Evolutionary conservation across 2,113 vertebrate genomes (phyloP), one percentile per base, ranked within the genome.

Genomic region (Sterna hirundo): DNA sequence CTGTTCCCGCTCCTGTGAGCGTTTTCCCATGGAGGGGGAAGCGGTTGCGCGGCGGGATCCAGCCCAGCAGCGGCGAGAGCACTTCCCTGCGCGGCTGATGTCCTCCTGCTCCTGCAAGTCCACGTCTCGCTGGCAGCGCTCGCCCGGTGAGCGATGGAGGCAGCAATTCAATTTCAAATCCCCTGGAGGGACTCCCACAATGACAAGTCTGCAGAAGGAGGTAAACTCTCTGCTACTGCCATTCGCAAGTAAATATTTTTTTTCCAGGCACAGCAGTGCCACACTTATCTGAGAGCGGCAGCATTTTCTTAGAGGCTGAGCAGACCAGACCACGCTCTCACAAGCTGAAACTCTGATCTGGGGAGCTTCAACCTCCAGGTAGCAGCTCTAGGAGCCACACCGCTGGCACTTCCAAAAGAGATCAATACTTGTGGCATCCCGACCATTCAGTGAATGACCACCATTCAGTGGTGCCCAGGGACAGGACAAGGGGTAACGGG

Each of bases 1-100:
- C 66, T 5, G 27, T 9, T 14, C 51, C 51, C 0, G 3, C 6
- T 1, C 1, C 30, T 6, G 49, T 20, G 3, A 38, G 34, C 1
- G n/a, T 27, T 71, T n/a, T 32, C 19, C 14, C 80, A 1, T 0
- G 44, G 32, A 16, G 23, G 15, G 36, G 72, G 40, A 83, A 79
- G 34, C 0, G 5, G 25, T 62, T 52, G 36, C 3, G 8, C 10
- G 27, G 15, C 0, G 0, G 66, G 51, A 54, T 22, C 40, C 83
- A 52, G 46, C 26, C 49, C 60, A 25, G 62, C 51, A 55, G 55
- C 2, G 2, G 21, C 0, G 2, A 40, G 65, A 32, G 52, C 51
- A 4, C 55, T 30, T 29, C 74, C 51, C 54, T 12, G 32, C 58
- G 15, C 2, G 11, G 93, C 51, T 34, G 23, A 17, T 38, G 60